A percentile compares a stretch with the other conserved stretches of the same genome.
Evolutionary conservation across 1,140 invertebrate genomes (phyloP).

Genomic region (Bombyx mandarina): DNA sequence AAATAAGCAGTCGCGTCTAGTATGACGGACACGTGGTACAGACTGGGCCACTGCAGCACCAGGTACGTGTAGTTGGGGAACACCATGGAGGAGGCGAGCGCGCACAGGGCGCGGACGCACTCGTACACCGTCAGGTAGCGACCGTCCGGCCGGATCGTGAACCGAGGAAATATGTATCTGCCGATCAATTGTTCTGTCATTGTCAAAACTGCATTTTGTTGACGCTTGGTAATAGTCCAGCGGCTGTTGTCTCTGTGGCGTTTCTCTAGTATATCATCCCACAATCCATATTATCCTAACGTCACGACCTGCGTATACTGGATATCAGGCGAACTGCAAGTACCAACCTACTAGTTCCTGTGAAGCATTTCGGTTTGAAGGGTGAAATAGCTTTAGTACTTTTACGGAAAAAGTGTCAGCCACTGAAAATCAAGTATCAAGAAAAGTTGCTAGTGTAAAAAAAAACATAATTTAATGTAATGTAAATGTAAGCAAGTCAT

Average conservation of each 20-base stretch:
- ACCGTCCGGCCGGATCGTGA: conserved; percentile 43
- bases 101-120: conserved; percentile 36
- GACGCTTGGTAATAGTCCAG: neutral
- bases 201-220: neutral
- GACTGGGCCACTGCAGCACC: conserved; percentile 31
- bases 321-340: no score
- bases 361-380: no score
- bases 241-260: neutral
- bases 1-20: conserved; percentile 36
- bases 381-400: no score
- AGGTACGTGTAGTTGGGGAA: conserved; percentile 44
- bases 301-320: no score
- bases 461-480: no score
- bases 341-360: no score
- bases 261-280: no score
- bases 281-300: no score
- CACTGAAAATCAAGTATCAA: no score
- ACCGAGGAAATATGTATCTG: conserved; percentile 50
- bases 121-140: conserved; percentile 33
- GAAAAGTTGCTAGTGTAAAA: no score
- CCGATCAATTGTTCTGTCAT: neutral
- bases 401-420: no score
- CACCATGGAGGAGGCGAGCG: conserved; percentile 32
- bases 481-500: no score
- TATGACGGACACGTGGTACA: conserved; percentile 20